Evolutionary conservation across 2,888 invertebrate species (phyloP), one percentile per base, ranked within the genome.

Genomic region (Mythimna impura): DNA sequence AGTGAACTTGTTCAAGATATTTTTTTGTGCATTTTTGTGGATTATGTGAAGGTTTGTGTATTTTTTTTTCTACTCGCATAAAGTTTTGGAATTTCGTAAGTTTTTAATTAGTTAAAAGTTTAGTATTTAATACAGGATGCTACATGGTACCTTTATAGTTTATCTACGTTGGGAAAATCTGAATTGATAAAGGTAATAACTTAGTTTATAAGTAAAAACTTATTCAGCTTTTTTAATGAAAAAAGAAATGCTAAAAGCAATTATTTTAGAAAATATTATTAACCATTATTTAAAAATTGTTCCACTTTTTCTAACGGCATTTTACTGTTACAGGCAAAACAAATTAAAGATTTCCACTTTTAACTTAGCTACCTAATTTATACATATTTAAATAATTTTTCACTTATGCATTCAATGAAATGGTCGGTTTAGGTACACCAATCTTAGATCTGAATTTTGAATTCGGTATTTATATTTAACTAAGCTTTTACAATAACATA

Each of bases 21-120:
- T 83, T 79, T 73, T 77, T 79, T 82, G 89, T 90, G 88, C 68
- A 70, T 84, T 87, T 87, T 81, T 76, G 81, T 81, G 83, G 86
- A 88, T 79, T 86, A 89, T 89, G 89, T 90, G 88, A 87, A 92
- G 91, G 92, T 92, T 91, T 88, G 91, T 90, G 77, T 34, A 57
- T 63, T 50, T 81, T 78, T 79, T 76, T 64, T 76, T 67, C 70
- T 60, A 55, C 9, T 1, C n/a, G 5, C 9, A 20, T 40, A 47
- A 78, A 75, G 72, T 71, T 69, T 71, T 73, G 71, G 30, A 6
- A 54, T 61, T 76, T 77, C 66, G 50, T 81, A 81, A 77, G 78
- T 82, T 75, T 70, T 69, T 50, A 43, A 4, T 68, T 43, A 63
- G 66, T 62, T 73, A 30, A 64, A 64, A 61, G 57, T 78, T 72